phyloP scores from a whole-genome alignment of 2,888 invertebrate genomes.

The Euphydryas editha region DNA sequence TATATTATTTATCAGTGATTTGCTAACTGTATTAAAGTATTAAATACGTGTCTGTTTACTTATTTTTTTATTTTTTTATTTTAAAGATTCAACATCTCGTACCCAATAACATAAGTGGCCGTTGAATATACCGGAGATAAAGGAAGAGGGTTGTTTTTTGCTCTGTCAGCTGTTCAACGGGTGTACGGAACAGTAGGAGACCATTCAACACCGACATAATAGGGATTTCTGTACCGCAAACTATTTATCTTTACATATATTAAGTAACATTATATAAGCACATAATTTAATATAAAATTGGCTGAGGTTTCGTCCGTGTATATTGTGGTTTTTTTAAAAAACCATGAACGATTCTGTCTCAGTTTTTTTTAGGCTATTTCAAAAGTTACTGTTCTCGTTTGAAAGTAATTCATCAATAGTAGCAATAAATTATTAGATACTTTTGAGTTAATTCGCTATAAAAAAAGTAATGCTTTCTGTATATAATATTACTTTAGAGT shows the following conservation, averaged over 20 bases:
- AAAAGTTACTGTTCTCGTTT: too few relatives aligned
- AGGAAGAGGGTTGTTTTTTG: conserved; percentile 60
- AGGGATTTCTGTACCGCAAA: conserved; percentile 45
- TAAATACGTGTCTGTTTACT: neutral
- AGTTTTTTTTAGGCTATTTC: too few relatives aligned
- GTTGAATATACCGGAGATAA: conserved; percentile 14
- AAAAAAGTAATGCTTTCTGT: too few relatives aligned
- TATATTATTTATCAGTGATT: neutral
- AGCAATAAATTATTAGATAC: too few relatives aligned
- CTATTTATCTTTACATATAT: conserved; percentile 19
- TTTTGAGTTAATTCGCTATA: too few relatives aligned
- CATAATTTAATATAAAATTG: neutral
- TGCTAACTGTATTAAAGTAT: too few relatives aligned
- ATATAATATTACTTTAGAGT: too few relatives aligned
- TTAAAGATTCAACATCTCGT: neutral
- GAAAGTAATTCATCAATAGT: too few relatives aligned
- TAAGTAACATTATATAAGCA: neutral
- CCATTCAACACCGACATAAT: conserved; percentile 53
- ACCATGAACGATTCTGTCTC: too few relatives aligned
- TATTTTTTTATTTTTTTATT: neutral
- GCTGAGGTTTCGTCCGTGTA: neutral
- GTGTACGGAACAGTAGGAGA: conserved; percentile 44
- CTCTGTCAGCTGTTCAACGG: conserved; percentile 69
- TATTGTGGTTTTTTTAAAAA: too few relatives aligned
- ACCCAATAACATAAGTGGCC: conserved; percentile 12